A percentile compares a stretch with the other conserved stretches of the same genome.
These are phyloP conservation scores for Hippopotamus amphibius DNA, from an alignment of 2,113 vertebrate species.

Conservation along the genomic window DNA sequence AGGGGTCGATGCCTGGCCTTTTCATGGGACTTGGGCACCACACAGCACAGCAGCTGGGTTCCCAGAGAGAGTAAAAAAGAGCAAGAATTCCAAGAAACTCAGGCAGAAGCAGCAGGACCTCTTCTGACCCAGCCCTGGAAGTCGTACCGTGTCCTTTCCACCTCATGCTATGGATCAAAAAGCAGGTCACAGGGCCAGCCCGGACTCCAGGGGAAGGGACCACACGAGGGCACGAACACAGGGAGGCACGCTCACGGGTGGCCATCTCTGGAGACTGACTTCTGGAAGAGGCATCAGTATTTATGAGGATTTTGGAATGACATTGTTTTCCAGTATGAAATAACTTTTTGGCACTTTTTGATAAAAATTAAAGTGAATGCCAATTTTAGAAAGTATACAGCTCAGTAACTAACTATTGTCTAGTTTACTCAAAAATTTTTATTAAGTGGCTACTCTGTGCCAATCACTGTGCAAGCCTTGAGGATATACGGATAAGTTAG, in stretches of 20 bases:
- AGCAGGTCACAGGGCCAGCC: not conserved
- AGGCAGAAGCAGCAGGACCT: not conserved
- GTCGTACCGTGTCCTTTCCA: not conserved
- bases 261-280: not conserved
- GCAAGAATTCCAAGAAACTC: not conserved
- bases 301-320: not conserved
- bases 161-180: not conserved
- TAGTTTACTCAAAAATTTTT: not conserved
- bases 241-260: not conserved
- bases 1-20: not conserved
- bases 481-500: not conserved
- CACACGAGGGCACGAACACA: not conserved
- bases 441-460: not conserved
- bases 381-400: conserved; percentile 21
- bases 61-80: not conserved
- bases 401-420: not conserved
- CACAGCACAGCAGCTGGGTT: not conserved
- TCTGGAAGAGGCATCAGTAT: not conserved
- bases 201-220: not conserved
- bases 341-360: not conserved
- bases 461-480: not conserved
- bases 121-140: conserved; percentile 1
- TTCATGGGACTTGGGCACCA: not conserved
- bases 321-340: not conserved
- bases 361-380: conserved; percentile 1